Evolutionary conservation across 2,888 invertebrate genomes (phyloP), one percentile per base, ranked within the genome.

Genomic region (Microctonus hyperodae): DNA sequence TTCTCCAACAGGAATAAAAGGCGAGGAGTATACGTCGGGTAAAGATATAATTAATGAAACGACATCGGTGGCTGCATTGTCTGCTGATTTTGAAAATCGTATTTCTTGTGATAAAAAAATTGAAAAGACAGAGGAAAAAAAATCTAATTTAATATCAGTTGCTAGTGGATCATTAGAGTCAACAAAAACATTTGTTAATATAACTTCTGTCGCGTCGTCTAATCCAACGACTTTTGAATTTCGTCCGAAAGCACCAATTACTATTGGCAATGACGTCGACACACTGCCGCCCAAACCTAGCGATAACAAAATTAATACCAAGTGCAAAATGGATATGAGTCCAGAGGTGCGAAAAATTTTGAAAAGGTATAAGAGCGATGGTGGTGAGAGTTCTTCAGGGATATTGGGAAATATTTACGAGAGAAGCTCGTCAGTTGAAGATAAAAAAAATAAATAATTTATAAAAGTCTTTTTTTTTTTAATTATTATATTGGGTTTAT

Each of bases 1-100:
- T 83, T 92, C 92, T 20, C 92, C 92, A 0, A 91, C 92, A 0
- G 91, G 90, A 65, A 82, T 78, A 5, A 83, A 82, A 50, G 75
- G 76, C 23, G 84, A 84, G 10, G 79, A 82, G 44, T 79, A 76
- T 16, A 63, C 73, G 1, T 35, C 73, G 10, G 78, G 74, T 10
- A 80, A 78, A 11, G 61, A 71, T 6, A 23, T 44, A 9, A 67
- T 64, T 4, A 67, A 55, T 35, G 40, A 60, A 5, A 44, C 16
- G 2, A 2, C 9, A 4, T 10, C 31, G n/a, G 28, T 31, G 16
- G n/a, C 25, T 0, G 9, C 31, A 5, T 10, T 23, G 16, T 13
- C 23, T 44, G 22, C 44, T 16, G 9, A 20, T 16, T 44, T 16
- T 6, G 20, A 16, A n/a, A 44, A 16, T 16, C 3, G 16, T 44